phyloP scores from a whole-genome alignment of 2,797 vertebrate genomes.

The Graptemys geographica region DNA sequence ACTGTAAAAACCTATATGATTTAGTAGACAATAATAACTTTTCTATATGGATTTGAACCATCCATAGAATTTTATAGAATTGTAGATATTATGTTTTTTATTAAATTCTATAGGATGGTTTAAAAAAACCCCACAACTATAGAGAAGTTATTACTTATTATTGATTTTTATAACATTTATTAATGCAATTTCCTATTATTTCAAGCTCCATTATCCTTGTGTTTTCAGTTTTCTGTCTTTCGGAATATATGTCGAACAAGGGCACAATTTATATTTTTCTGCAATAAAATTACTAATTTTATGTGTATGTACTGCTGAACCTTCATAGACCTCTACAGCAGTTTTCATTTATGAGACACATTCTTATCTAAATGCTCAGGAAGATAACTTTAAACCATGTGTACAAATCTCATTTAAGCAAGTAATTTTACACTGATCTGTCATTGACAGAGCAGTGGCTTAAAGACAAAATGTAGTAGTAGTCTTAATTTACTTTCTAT shows the following conservation, averaged over 20 bases:
- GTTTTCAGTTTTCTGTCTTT: background rate
- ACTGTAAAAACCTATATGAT: background rate
- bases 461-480: too few species aligned
- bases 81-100: background rate
- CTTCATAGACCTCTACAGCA: background rate
- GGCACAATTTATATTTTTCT: background rate
- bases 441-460: background rate
- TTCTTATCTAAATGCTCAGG: background rate
- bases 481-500: background rate
- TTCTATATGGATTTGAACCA: background rate
- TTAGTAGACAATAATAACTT: background rate
- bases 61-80: background rate
- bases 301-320: background rate
- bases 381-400: background rate
- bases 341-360: accelerated
- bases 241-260: background rate
- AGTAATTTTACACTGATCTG: background rate
- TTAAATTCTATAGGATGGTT: background rate
- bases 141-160: background rate
- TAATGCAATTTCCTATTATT: background rate
- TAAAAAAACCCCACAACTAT: background rate
- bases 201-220: background rate
- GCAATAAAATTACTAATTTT: background rate
- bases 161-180: background rate
- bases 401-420: background rate